Evolutionary conservation across 2,113 vertebrate genomes (phyloP), one percentile per base, ranked within the genome.

Genomic region (Nothocercus nigrocapillus): DNA sequence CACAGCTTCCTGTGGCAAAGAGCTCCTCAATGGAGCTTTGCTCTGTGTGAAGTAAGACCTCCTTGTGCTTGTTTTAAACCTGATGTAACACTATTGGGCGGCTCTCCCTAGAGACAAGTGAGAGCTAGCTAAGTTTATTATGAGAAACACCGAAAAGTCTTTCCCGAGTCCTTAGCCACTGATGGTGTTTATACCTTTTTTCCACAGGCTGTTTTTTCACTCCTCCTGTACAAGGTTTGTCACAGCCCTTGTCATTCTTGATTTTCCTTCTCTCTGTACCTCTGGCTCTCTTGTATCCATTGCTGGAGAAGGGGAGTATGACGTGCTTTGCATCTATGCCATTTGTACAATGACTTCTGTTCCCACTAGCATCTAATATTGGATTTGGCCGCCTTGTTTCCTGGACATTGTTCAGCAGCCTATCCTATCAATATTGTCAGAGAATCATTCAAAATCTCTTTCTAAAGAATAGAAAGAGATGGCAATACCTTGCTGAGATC

Each of bases 11-110:
- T 38, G n/a, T 32, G 49, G 40, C 25, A 72, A 67, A 34, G 32
- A 72, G 12, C 11, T 5, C 54, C 82, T 45, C 0, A 0, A 77
- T 49, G 36, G 49, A 88, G 59, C 45, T 42, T 17, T 1, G 0
- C 21, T 67, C 40, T 2, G 0, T 22, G 21, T 81, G 77, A 75
- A 64, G 66, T 56, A 67, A 53, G 56, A 61, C 21, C 61, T 81
- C 30, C 47, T 67, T 85, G 32, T 4, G 34, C 34, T 70, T 56
- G 66, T 61, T 86, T 64, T 21, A 90, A 81, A 84, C 22, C 28
- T 74, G 28, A 4, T 51, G 45, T 51, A 49, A 18, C 44, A 38
- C 72, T 77, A 56, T 61, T 47, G 56, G 42, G 63, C 56, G 22
- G 32, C 9, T 74, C 36, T 40, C 49, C 49, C 49, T 49, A 49